Base-by-base conservation (phyloP, 2,888 invertebrate species). In the Epiblema foenella region DNA sequence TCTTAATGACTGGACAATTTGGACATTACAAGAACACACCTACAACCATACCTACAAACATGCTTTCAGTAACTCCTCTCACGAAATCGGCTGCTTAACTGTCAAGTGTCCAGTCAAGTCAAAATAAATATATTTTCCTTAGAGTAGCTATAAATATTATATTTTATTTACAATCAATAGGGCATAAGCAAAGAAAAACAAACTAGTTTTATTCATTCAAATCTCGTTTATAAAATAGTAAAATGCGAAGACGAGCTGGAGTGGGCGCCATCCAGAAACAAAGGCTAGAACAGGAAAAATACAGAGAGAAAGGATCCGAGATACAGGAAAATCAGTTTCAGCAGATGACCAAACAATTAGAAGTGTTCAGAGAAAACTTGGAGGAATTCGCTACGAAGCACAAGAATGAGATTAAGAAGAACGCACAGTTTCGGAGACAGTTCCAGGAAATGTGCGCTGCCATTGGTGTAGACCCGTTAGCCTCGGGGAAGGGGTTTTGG, bases 371-470 rank as follows among this genome's bases (percentile, higher is more conserved):
- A 74, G 95, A 95, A 39, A 98, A 99, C 85, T 91, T 99, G 51
- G 99, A 99, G 88, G 98, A 98, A 78, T 99, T 99, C 86, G 99
- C 99, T 0, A 94, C 96, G 4, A 98, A 99, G 79, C 99, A 99
- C 85, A 98, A 98, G 83, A 97, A 94, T 78, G 99, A 99, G 84
- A 99, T 99, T 57, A 96, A 96, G 77, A 98, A 98, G 86, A 98
- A 99, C 86, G 95, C 99, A 0, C 97, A 97, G 80, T 99, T 99
- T 84, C 95, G 99, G 46, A 94, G 97, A 67, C 99, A 99, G 88
- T 99, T 99, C 86, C 99, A 99, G 82, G 98, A 99, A 89, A 99
- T 99, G 99, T 99, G 99, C 90, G 98, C 99, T 0, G 97, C 98
- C 0, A 99, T 99, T 74, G 99, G 99, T 0, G 99, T 99, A 0